Evolutionary conservation across 2,888 invertebrate species (phyloP), one percentile per base, ranked within the genome.

Genomic region (Erannis defoliaria): DNA sequence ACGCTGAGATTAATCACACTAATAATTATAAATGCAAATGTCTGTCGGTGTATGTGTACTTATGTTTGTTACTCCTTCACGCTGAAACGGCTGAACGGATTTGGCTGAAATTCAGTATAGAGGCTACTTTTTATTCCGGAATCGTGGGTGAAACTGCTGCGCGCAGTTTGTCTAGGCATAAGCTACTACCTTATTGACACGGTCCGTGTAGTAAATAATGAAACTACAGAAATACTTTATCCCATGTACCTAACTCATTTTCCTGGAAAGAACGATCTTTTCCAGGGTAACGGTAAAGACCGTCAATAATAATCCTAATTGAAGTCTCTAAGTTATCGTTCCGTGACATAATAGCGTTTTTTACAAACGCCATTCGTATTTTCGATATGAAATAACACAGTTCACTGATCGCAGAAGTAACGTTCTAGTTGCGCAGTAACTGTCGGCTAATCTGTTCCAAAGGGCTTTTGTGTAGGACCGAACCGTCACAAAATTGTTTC

Each of bases 241-340:
- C n/a, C n/a, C n/a, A n/a, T n/a, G n/a, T 18, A 16, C 6, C 18
- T 14, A 14, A 14, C 14, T 14, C 16, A 37, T 37, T 43, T 26
- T 43, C 8, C 8, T 10, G 5, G 0, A 45, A 49, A 23, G 10
- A 16, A 23, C 53, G 49, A 29, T 16, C 33, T 38, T 21, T 60
- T 59, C 60, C 45, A 67, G 57, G 55, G 55, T 55, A 58, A 62
- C 64, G 68, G 68, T 71, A 53, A 54, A 21, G 38, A 50, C 64
- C 62, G 73, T 73, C 67, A 62, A 71, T 73, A 68, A 59, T 23
- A 55, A 16, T 53, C 50, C 55, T 64, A 60, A 67, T 62, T 62
- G 55, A 65, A 62, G 55, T 51, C 33, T 51, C 46, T 38, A 35
- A 62, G 33, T 61, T 51, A 46, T 40, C 37, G 55, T 37, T 46